These are phyloP conservation scores for Calyptommatus sinebrachiatus DNA, from an alignment of 2,113 vertebrate species.

Conservation along the genomic window DNA sequence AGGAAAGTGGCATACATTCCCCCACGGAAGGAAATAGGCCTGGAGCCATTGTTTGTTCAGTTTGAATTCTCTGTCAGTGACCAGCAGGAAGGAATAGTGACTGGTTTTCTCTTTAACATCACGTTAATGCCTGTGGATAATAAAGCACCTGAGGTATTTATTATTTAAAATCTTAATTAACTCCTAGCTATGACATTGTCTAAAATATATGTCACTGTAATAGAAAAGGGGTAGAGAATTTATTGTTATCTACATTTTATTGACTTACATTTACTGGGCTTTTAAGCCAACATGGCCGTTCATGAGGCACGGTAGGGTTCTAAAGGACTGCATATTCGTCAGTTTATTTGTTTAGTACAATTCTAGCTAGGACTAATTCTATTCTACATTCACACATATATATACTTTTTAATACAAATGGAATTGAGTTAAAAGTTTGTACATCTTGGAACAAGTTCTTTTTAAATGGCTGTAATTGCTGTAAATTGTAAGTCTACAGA, in stretches of 20 bases:
- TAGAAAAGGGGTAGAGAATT: not conserved
- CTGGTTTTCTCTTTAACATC: constrained; percentile 73
- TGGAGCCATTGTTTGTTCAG: constrained; percentile 67
- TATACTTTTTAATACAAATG: no score
- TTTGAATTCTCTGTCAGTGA: constrained; percentile 79
- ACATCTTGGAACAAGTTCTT: no score
- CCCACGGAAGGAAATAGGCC: constrained; percentile 74
- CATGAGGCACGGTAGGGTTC: not conserved
- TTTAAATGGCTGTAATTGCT: no score
- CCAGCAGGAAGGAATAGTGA: constrained; percentile 70
- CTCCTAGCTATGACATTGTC: constrained; percentile 5
- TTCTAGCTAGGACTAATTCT: not conserved
- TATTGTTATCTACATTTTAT: not conserved
- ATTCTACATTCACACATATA: no score
- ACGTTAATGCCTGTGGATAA: constrained; percentile 74
- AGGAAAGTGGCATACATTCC: constrained; percentile 81
- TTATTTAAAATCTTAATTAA: constrained; percentile 33
- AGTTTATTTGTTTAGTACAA: not conserved
- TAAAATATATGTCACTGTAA: constrained; percentile 23
- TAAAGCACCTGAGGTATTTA: constrained; percentile 68
- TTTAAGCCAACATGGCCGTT: not conserved
- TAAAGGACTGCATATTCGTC: not conserved
- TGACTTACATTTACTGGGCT: not conserved
- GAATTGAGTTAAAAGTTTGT: no score
- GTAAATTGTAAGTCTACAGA: no score